Conservation (phyloP, 2,113 vertebrate species). For the Hippocampus zosterae region DNA sequence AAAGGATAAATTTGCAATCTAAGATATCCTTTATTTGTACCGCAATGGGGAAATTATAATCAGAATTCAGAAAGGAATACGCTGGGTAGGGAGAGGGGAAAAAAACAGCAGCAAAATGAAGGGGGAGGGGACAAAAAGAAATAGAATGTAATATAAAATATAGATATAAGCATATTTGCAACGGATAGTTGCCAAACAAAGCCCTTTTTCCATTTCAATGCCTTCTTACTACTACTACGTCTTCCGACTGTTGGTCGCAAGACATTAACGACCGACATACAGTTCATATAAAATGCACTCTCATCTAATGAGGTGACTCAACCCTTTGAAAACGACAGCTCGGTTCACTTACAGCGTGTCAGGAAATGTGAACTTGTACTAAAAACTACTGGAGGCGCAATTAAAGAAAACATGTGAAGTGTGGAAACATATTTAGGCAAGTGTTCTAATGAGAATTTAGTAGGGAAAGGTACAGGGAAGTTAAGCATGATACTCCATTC, state of each 20-base stretch:
- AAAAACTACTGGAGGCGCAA: conserved; percentile 2
- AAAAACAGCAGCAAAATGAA: no score
- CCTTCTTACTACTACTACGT: no score
- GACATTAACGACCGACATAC: conserved; percentile 44
- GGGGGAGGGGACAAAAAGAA: no score
- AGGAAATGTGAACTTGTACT: conserved; percentile 33
- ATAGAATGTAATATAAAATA: no score
- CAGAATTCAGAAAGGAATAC: no score
- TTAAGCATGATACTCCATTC: conserved; percentile 1
- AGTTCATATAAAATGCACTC: conserved; percentile 25
- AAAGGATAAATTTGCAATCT: no score
- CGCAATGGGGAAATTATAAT: no score
- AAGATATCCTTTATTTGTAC: no score
- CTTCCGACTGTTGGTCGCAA: conserved; percentile 50
- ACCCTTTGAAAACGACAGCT: conserved; percentile 37
- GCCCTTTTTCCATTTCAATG: conserved; percentile 19
- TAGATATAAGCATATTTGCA: no score
- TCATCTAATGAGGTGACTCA: conserved; percentile 33
- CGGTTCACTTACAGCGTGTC: conserved; percentile 24
- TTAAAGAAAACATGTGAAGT: conserved; percentile 6
- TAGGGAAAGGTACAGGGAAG: neutral
- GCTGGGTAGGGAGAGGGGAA: no score
- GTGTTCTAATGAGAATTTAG: conserved; percentile 13
- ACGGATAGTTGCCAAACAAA: conserved; percentile 9
- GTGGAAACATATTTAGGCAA: neutral